phyloP scores from a whole-genome alignment of 2,797 vertebrate species.

The Pelodytes ibericus region DNA sequence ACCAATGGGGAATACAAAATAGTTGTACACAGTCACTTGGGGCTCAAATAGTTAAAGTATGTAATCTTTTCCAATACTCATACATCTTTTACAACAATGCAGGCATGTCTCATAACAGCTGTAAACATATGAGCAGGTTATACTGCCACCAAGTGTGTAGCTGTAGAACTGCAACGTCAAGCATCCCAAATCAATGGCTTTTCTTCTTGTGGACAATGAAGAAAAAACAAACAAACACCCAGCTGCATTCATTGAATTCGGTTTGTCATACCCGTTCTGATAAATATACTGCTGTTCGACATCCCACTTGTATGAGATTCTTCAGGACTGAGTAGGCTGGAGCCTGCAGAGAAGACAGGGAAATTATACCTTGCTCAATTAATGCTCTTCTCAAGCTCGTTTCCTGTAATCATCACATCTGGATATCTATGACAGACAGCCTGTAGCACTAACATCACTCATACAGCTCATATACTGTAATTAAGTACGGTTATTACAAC shows the following conservation, averaged over 20 bases:
- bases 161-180: neutral
- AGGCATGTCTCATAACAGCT: neutral
- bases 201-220: neutral
- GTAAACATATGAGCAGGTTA: neutral
- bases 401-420: neutral
- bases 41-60: too few species aligned
- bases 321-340: conserved; percentile 89
- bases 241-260: neutral
- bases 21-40: too few species aligned
- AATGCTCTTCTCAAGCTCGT: neutral
- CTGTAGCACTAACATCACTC: too few species aligned
- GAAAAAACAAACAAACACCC: neutral
- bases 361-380: neutral
- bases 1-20: too few species aligned
- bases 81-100: too few species aligned
- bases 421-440: too few species aligned
- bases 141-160: conserved; percentile 24
- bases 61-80: too few species aligned
- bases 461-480: too few species aligned
- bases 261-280: conserved; percentile 83
- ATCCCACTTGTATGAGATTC: conserved; percentile 87
- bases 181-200: neutral
- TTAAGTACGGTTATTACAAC: too few species aligned
- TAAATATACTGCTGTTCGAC: conserved; percentile 88
- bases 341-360: conserved; percentile 72